Evolutionary conservation across 53 echinoderm and acorn worm genomes (phyloP).

Genomic region (Echinarachnius parma): DNA sequence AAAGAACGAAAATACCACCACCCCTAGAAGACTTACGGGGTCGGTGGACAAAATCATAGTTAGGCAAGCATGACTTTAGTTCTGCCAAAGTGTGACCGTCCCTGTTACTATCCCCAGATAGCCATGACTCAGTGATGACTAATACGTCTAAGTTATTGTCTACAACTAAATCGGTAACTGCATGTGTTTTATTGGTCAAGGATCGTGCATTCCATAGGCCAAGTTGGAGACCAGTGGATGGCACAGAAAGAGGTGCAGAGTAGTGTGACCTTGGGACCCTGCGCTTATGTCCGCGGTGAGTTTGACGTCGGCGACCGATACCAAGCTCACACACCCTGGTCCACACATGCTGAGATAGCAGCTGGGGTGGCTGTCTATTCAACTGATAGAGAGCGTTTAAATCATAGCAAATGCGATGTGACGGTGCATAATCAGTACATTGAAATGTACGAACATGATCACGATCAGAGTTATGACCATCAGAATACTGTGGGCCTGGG

Average conservation of each 20-base stretch:
- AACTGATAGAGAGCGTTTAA: slow-evolving; percentile 15
- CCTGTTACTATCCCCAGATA: slow-evolving; percentile 3
- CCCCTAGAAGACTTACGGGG: slow-evolving; percentile 28
- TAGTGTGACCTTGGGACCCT: slow-evolving; percentile 18
- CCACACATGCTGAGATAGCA: slow-evolving; percentile 26
- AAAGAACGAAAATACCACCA: slow-evolving; percentile 30
- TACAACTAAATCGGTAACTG: slow-evolving; percentile 30
- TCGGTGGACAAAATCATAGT: slow-evolving; percentile 19
- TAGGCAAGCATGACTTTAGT: slow-evolving; percentile 14
- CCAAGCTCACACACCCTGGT: slow-evolving; percentile 31
- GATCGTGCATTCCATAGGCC: slow-evolving; percentile 43
- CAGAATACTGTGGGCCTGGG: slow-evolving; percentile 1
- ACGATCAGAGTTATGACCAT: not conserved
- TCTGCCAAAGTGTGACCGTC: slow-evolving; percentile 27
- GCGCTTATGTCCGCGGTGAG: slow-evolving; percentile 33
- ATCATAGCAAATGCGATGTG: slow-evolving; percentile 13
- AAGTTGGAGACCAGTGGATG: slow-evolving; percentile 12
- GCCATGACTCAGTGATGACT: slow-evolving; percentile 43
- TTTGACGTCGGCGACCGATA: slow-evolving; percentile 22
- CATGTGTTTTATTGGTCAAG: slow-evolving; percentile 53
- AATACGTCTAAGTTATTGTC: slow-evolving; percentile 34
- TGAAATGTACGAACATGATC: not conserved
- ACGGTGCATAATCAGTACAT: not conserved
- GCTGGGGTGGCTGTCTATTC: slow-evolving; percentile 17
- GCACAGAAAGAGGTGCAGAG: not conserved